phyloP scores from a whole-genome alignment of 2,113 vertebrate species.

The Psittacula cyanocephala region DNA sequence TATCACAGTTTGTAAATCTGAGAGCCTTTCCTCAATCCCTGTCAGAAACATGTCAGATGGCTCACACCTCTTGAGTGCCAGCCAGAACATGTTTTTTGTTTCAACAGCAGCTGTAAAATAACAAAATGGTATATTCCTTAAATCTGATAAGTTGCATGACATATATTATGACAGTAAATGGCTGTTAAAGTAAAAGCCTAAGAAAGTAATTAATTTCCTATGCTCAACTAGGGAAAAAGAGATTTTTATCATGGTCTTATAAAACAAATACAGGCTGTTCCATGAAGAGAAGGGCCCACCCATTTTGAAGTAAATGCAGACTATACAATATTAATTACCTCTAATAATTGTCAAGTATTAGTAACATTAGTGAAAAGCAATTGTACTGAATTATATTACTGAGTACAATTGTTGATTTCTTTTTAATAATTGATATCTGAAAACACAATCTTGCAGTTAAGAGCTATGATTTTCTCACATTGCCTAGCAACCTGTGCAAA shows the following conservation, averaged over 20 bases:
- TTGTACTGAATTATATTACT: background rate
- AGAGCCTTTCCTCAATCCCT: background rate
- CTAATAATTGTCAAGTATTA: background rate
- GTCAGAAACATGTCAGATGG: background rate
- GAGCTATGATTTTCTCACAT: conserved; percentile 65
- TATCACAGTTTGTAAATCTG: background rate
- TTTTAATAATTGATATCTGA: conserved; percentile 65
- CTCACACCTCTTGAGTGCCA: background rate
- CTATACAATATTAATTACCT: background rate
- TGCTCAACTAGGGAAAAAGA: background rate
- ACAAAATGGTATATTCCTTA: background rate
- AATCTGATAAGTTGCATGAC: background rate
- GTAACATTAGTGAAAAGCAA: background rate
- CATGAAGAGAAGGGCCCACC: background rate
- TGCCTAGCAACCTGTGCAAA: conserved; percentile 76
- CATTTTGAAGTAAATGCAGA: background rate
- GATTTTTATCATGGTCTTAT: background rate
- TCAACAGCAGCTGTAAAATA: background rate
- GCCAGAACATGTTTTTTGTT: background rate
- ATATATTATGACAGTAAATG: background rate
- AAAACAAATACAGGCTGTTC: background rate
- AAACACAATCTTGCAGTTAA: conserved; percentile 51
- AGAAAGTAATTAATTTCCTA: background rate
- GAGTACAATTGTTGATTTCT: conserved; percentile 32
- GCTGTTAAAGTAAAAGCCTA: background rate